These are phyloP conservation scores for Dromiciops gliroides DNA, from an alignment of 2,113 vertebrate genomes.

Conservation along the genomic window DNA sequence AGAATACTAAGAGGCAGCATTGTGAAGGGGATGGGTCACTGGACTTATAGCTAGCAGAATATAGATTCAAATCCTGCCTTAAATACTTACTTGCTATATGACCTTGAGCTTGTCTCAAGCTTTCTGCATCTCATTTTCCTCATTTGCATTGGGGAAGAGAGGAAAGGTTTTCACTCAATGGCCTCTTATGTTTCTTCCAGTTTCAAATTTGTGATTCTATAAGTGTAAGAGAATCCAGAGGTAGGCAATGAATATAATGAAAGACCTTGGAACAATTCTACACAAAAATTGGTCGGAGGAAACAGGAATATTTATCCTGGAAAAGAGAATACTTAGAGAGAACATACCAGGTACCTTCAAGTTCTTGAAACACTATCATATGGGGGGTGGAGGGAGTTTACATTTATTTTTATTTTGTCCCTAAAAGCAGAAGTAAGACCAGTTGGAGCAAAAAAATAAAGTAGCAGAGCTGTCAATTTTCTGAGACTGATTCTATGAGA, in stretches of 20 bases:
- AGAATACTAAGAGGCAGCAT: not conserved
- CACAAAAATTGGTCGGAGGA: not conserved
- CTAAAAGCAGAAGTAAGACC: not conserved
- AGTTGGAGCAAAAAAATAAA: not conserved
- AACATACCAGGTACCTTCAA: not conserved
- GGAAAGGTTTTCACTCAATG: not conserved
- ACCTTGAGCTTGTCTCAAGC: no score
- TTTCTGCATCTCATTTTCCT: not conserved
- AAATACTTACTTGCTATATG: not conserved
- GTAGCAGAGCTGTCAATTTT: not conserved
- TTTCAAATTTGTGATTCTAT: not conserved
- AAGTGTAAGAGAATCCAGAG: not conserved
- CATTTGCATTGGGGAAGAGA: not conserved
- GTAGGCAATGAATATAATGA: not conserved
- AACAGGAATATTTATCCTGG: not conserved
- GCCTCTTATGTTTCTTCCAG: not conserved
- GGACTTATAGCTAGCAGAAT: not conserved
- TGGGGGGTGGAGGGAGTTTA: not conserved
- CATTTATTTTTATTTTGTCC: not conserved
- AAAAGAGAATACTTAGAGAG: not conserved
- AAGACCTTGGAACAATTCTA: not conserved
- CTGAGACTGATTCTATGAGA: not conserved
- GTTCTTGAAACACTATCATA: not conserved
- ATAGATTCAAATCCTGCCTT: not conserved
- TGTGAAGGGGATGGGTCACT: not conserved